A percentile compares a stretch with the other conserved stretches of the same genome.
These are phyloP conservation scores for Amphibalanus amphitrite DNA, from an alignment of 1,140 invertebrate genomes.

Conservation along the genomic window DNA sequence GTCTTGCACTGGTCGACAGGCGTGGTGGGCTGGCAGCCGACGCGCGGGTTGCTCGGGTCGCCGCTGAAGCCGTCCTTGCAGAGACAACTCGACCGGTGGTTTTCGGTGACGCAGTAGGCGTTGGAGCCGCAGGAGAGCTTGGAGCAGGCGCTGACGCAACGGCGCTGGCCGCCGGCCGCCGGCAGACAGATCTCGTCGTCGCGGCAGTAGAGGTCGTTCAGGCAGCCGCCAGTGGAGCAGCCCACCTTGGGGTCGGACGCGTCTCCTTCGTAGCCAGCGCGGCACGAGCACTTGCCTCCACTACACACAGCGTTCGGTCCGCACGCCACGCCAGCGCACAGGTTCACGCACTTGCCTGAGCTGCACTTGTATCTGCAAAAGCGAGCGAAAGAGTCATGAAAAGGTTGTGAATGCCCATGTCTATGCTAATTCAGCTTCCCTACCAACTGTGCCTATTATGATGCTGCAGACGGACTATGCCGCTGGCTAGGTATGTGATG, in stretches of 20 bases:
- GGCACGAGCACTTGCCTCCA: slow-evolving; percentile 57
- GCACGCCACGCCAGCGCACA: slow-evolving; percentile 51
- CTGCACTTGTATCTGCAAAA: slow-evolving; percentile 41
- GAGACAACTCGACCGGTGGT: slow-evolving; percentile 64
- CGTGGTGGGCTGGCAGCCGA: slow-evolving; percentile 50
- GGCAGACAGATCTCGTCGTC: slow-evolving; percentile 58
- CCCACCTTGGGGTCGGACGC: slow-evolving; percentile 47
- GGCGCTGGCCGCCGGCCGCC: slow-evolving; percentile 42
- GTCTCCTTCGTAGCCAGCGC: slow-evolving; percentile 57
- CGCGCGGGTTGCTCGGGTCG: slow-evolving; percentile 52
- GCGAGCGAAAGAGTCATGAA: not conserved
- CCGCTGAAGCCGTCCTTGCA: slow-evolving; percentile 60
- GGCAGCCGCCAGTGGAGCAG: slow-evolving; percentile 48
- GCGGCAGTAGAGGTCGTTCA: slow-evolving; percentile 58
- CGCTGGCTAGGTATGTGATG: too few relatives aligned
- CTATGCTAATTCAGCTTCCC: too few relatives aligned
- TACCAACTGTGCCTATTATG: too few relatives aligned
- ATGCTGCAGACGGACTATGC: too few relatives aligned
- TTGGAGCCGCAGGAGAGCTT: slow-evolving; percentile 78
- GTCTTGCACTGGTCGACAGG: slow-evolving; percentile 39
- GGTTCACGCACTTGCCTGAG: slow-evolving; percentile 46
- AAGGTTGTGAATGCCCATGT: too few relatives aligned
- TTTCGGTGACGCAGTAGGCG: slow-evolving; percentile 60
- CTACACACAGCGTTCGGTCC: slow-evolving; percentile 63
- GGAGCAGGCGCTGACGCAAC: slow-evolving; percentile 67